phyloP scores from a whole-genome alignment of 1,140 invertebrate genomes.

The Pseudoatta argentina region DNA sequence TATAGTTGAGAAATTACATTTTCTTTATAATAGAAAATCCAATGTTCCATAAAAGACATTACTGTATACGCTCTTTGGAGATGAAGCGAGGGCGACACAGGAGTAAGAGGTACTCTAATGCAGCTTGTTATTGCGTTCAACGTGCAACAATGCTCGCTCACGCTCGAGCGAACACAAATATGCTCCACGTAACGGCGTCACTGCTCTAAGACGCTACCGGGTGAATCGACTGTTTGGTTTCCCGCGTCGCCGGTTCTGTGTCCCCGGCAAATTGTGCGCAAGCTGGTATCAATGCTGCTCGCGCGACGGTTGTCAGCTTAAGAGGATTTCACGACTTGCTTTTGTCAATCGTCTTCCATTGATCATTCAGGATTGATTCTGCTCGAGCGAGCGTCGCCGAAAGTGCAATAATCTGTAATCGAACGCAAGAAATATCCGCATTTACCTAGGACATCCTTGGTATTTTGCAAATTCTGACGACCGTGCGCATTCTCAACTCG shows the following conservation, averaged over 20 bases:
- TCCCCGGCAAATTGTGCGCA: conserved; percentile 39
- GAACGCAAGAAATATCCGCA: not conserved
- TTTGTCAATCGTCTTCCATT: not conserved
- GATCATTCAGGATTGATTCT: not conserved
- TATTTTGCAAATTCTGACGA: not conserved
- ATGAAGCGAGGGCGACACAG: not conserved
- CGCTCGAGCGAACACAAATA: conserved; percentile 51
- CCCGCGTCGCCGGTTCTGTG: conserved; percentile 23
- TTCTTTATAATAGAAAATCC: too few relatives aligned
- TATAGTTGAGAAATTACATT: too few relatives aligned
- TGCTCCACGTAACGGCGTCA: conserved; percentile 11
- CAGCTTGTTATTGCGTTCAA: conserved; percentile 52
- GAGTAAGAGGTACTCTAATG: conserved; percentile 28
- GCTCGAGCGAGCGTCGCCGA: not conserved
- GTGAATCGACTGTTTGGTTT: conserved; percentile 59
- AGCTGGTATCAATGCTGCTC: conserved; percentile 11
- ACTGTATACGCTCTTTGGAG: conserved; percentile 4
- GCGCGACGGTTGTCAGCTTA: not conserved
- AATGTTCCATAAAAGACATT: not conserved
- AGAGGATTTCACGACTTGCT: not conserved
- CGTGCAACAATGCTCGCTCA: conserved; percentile 55
- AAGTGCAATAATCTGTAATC: not conserved
- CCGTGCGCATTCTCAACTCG: not conserved
- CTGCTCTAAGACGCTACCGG: conserved; percentile 50
- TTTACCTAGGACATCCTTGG: not conserved